Evolutionary conservation across 2,113 vertebrate genomes (phyloP).

Genomic region (Macaca mulatta): DNA sequence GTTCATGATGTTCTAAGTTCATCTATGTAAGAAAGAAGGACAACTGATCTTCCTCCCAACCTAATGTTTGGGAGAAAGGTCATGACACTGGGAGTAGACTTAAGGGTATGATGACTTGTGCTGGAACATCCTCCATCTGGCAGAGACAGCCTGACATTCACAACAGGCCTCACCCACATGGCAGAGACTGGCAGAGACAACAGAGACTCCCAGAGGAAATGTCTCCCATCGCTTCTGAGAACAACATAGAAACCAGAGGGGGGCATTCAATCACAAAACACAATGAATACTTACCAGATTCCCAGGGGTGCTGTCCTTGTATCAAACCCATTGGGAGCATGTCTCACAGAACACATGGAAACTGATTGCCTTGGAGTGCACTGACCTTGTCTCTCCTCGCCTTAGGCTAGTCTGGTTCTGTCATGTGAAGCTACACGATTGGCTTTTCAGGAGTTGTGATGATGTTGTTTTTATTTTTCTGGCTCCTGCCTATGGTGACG

Average conservation of each 20-base stretch:
- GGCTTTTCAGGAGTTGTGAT: neutral
- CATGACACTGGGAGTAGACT: neutral
- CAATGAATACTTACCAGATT: neutral
- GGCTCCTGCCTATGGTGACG: neutral
- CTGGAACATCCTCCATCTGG: neutral
- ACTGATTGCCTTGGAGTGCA: neutral
- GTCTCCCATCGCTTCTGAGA: neutral
- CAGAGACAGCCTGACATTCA: neutral
- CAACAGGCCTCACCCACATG: neutral
- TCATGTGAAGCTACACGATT: neutral
- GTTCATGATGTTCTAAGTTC: slow-evolving; percentile 45
- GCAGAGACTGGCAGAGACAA: neutral
- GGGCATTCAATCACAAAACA: neutral
- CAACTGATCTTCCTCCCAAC: neutral
- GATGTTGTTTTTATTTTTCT: slow-evolving; percentile 6
- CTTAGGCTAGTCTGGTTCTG: neutral
- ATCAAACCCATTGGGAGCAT: neutral
- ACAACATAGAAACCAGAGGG: neutral
- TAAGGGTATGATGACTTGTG: neutral
- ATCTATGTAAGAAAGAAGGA: neutral
- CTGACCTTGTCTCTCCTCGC: neutral
- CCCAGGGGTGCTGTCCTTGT: neutral
- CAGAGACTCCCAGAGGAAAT: neutral
- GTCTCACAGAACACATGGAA: neutral
- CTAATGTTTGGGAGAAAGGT: neutral